These are phyloP conservation scores for Eudasyphora cyanicolor DNA, from an alignment of 2,888 invertebrate genomes.

Conservation along the genomic window DNA sequence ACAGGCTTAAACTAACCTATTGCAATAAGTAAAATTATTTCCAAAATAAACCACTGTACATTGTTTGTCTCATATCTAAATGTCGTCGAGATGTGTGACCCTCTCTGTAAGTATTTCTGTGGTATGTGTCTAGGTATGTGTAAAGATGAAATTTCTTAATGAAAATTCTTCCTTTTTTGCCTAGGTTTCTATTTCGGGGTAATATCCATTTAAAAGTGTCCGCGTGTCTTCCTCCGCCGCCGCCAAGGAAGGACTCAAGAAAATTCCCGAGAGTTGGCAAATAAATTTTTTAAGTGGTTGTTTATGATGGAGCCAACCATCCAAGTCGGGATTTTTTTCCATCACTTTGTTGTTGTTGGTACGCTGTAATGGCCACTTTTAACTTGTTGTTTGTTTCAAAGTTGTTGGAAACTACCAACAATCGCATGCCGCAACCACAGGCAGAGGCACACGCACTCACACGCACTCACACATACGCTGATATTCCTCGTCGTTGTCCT, in stretches of 20 bases:
- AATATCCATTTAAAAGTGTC: slow-evolving; percentile 51
- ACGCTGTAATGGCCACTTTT: slow-evolving; percentile 58
- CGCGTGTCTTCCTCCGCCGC: slow-evolving; percentile 12
- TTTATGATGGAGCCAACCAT: slow-evolving; percentile 55
- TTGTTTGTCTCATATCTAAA: neutral
- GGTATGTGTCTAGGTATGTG: slow-evolving; percentile 33
- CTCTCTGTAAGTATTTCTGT: neutral
- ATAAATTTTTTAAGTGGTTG: slow-evolving; percentile 54
- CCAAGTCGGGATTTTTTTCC: slow-evolving; percentile 44
- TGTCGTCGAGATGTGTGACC: neutral
- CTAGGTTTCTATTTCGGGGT: slow-evolving; percentile 35
- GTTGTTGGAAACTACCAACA: slow-evolving; percentile 51
- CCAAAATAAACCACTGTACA: no score
- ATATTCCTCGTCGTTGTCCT: no score
- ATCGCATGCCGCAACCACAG: slow-evolving; percentile 2
- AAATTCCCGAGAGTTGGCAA: slow-evolving; percentile 59
- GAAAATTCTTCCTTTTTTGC: slow-evolving; percentile 36
- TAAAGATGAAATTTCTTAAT: slow-evolving; percentile 60
- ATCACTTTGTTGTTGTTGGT: slow-evolving; percentile 46
- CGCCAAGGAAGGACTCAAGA: neutral
- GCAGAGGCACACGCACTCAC: no score
- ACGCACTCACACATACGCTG: no score
- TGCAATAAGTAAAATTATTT: no score
- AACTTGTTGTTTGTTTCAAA: slow-evolving; percentile 64
- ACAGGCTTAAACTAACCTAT: no score